These are phyloP conservation scores for Amphiura filiformis DNA, from an alignment of 35 echinoderm and acorn worm genomes.

Conservation along the genomic window DNA sequence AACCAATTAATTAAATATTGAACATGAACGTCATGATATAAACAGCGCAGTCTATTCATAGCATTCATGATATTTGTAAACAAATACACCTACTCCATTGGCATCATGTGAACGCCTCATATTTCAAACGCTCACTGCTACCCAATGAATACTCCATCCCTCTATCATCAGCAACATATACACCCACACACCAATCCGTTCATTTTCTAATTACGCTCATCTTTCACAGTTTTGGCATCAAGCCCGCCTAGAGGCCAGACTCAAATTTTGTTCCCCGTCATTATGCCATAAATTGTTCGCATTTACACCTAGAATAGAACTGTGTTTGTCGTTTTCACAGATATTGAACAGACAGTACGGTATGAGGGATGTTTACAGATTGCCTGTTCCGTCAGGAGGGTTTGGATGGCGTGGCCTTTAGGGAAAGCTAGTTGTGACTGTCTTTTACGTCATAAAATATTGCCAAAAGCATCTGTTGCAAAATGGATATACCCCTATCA, in stretches of 20 bases:
- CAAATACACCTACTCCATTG: no score
- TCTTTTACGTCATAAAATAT: background rate
- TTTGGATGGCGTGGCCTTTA: background rate
- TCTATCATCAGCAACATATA: background rate
- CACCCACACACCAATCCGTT: constrained; percentile 4
- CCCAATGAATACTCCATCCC: no score
- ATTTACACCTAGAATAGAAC: background rate
- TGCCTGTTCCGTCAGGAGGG: background rate
- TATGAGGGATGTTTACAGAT: background rate
- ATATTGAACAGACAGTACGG: background rate
- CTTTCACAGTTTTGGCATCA: constrained; percentile 4
- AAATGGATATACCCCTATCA: no score
- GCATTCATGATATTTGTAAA: no score
- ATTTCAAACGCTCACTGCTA: no score
- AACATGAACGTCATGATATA: no score
- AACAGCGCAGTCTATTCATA: no score
- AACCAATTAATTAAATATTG: no score
- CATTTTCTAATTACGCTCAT: background rate
- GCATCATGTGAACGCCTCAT: no score
- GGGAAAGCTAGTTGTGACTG: background rate
- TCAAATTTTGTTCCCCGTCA: background rate
- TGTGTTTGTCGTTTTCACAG: background rate
- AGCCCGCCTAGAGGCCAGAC: background rate
- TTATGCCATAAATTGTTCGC: background rate
- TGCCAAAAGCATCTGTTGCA: background rate